Evolutionary conservation across 1,140 invertebrate species (phyloP), one percentile per base, ranked within the genome.

Genomic region (Euura saliciscinereae): DNA sequence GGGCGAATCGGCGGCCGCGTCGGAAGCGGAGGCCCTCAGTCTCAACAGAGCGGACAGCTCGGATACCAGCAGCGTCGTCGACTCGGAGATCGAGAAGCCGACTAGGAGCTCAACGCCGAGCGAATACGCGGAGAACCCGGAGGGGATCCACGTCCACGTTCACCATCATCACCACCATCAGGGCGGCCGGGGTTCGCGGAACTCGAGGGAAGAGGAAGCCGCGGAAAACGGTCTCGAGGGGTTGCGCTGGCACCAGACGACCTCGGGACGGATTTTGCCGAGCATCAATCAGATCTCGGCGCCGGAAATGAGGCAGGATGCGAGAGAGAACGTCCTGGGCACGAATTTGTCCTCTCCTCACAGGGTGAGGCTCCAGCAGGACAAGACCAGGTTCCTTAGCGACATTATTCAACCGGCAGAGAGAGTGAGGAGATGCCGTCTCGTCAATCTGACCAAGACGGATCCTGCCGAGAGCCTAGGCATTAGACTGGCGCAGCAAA

Each of bases 401-500:
- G 84, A 87, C 43, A 86, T 88, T 43, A 86, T 88, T 64, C 80
- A 86, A 45, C 82, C 83, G 3, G 76, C 82, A 6, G 64, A 69
- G 8, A 11, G 66, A 13, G 66, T 66, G 13, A 65, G 64, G 28
- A 76, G 85, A 46, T 87, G 81, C 71, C 77, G 86, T 8, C 44
- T 86, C 42, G 79, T 89, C 13, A 80, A 87, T 28, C 75, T 88
- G n/a, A 73, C 79, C 6, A 92, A 92, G 77, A 89, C 88, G 7
- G 89, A 90, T 71, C 85, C 91, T 43, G 91, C 91, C 76, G 92
- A 94, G 77, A 91, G 89, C 79, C 84, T 93, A 45, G 93, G 93
- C 0, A 90, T 94, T n/a, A 90, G 92, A 77, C 80, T 94, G 72
- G 91, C 92, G 3, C 92, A 92, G 72, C 91, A 93, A 80, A 89